Conservation (phyloP, 2,888 invertebrate genomes). For the Nemotelus nigrinus region DNA sequence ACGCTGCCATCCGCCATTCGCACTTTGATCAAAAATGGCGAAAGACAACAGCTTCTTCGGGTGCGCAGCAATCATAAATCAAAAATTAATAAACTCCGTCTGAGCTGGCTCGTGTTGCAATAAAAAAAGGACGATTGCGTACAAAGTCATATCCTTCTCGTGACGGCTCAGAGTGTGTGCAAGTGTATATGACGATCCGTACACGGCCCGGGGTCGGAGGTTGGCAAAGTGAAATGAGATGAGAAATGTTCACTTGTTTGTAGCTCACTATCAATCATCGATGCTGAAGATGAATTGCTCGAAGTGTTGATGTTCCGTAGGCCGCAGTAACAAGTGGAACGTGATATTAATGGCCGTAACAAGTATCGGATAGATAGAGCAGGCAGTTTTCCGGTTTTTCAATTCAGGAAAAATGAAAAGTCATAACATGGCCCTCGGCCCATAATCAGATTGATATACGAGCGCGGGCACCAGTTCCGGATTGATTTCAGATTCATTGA, state of each 20-base stretch:
- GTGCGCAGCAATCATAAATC: slow-evolving; percentile 31
- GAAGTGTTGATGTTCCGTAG: slow-evolving; percentile 31
- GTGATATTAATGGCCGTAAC: slow-evolving; percentile 48
- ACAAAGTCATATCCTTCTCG: background rate
- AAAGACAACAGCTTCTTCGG: slow-evolving; percentile 6
- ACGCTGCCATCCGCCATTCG: background rate
- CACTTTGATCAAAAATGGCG: slow-evolving; percentile 34
- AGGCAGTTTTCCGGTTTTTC: slow-evolving; percentile 9
- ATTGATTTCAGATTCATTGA: slow-evolving; percentile 45
- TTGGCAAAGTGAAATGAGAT: slow-evolving; percentile 27
- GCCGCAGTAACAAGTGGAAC: slow-evolving; percentile 47
- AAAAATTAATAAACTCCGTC: slow-evolving; percentile 43
- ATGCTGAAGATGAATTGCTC: slow-evolving; percentile 20
- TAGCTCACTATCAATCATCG: slow-evolving; percentile 39
- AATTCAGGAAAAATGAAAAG: slow-evolving; percentile 22
- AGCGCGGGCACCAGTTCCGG: slow-evolving; percentile 21
- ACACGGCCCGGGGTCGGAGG: background rate
- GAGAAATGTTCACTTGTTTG: slow-evolving; percentile 30
- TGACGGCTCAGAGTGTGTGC: background rate
- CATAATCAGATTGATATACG: slow-evolving; percentile 28
- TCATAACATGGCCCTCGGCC: slow-evolving; percentile 32
- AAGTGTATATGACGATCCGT: slow-evolving; percentile 1
- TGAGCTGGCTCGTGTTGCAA: background rate
- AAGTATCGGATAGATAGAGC: slow-evolving; percentile 27
- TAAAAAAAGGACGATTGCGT: slow-evolving; percentile 24